phyloP scores from a whole-genome alignment of 2,797 vertebrate species.

The Paratrypauchen microcephalus region DNA sequence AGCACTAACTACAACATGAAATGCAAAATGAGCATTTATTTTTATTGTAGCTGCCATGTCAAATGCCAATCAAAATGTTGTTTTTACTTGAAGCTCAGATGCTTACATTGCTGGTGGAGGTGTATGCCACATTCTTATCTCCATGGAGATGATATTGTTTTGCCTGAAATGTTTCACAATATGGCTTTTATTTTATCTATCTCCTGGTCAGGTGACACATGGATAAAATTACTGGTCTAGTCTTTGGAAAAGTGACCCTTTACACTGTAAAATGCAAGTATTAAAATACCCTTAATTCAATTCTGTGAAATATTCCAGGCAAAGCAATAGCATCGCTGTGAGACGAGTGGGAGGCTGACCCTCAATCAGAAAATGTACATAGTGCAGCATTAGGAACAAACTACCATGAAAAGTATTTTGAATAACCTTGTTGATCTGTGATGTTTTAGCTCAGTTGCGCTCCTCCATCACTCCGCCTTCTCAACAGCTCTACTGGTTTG shows the following conservation, averaged over 20 bases:
- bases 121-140: not conserved
- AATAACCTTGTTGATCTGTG: conserved; percentile 1
- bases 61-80: conserved; percentile 19
- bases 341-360: too few relatives aligned
- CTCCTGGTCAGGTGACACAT: not conserved
- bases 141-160: not conserved
- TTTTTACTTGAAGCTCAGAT: not conserved
- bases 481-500: conserved; percentile 68
- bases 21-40: conserved; percentile 31
- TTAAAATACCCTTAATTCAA: not conserved
- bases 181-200: not conserved
- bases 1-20: conserved; percentile 36
- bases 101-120: not conserved
- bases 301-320: not conserved
- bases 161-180: not conserved
- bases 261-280: not conserved
- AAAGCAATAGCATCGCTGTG: not conserved
- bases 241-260: not conserved
- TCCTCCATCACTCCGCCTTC: conserved; percentile 67
- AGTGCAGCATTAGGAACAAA: not conserved
- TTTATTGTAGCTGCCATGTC: conserved; percentile 19
- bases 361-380: not conserved
- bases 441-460: conserved; percentile 85
- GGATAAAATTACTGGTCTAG: not conserved
- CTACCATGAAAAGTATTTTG: not conserved